phyloP scores from a whole-genome alignment of 1,140 invertebrate genomes.

The Pinna nobilis region DNA sequence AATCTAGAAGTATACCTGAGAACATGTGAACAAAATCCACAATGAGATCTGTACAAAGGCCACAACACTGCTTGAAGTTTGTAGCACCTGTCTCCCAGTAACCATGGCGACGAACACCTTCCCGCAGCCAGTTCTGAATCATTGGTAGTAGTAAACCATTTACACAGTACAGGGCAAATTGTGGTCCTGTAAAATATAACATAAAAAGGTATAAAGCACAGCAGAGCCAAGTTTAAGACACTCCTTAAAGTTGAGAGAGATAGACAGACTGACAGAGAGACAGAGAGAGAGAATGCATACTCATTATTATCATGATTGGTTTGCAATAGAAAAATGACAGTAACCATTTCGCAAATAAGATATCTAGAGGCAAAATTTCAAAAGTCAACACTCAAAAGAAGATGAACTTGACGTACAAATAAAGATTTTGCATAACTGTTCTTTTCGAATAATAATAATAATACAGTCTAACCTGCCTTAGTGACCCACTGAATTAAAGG shows the following conservation, averaged over 20 bases:
- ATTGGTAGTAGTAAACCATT: conserved; percentile 92
- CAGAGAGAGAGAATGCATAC: not conserved
- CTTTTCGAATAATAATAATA: too few relatives aligned
- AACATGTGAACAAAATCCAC: conserved; percentile 83
- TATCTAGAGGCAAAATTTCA: too few relatives aligned
- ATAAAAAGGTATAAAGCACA: not conserved
- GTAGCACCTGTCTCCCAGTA: conserved; percentile 82
- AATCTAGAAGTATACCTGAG: conserved; percentile 76
- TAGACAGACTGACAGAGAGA: not conserved
- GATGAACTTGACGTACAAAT: too few relatives aligned
- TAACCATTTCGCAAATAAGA: too few relatives aligned
- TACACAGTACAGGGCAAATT: conserved; percentile 91
- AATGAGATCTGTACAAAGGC: conserved; percentile 91
- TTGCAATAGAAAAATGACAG: not conserved
- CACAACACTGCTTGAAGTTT: conserved; percentile 95
- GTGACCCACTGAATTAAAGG: too few relatives aligned
- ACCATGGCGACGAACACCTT: conserved; percentile 80
- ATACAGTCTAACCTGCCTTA: too few relatives aligned
- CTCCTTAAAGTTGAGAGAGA: not conserved
- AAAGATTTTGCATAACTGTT: too few relatives aligned
- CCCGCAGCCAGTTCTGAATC: conserved; percentile 91
- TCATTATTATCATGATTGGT: not conserved
- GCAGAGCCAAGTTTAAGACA: not conserved
- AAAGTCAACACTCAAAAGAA: too few relatives aligned
- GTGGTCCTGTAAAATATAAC: conserved; percentile 79